Conservation (phyloP, 2,888 invertebrate genomes). For the Drepanosiphum platanoidis region DNA sequence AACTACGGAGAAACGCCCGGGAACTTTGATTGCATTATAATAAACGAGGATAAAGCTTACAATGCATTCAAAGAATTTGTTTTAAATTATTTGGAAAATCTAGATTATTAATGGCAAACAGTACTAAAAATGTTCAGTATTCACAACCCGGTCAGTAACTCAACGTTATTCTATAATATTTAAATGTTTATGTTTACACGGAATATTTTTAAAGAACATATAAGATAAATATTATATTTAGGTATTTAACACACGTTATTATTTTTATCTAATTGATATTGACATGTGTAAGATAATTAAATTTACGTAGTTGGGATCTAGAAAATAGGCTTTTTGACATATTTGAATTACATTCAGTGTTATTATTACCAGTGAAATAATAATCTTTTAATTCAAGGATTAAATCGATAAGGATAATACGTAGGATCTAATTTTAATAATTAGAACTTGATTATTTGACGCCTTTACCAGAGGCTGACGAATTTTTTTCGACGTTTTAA, state of each 20-base stretch:
- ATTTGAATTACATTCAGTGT: neutral
- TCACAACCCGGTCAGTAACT: slow-evolving; percentile 45
- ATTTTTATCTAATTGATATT: neutral
- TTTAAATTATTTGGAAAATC: slow-evolving; percentile 66
- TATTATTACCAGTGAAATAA: neutral
- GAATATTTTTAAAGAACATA: slow-evolving; percentile 11
- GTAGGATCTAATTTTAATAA: neutral
- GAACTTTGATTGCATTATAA: slow-evolving; percentile 84
- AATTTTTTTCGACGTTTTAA: too few relatives aligned
- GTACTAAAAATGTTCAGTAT: slow-evolving; percentile 44
- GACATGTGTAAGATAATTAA: slow-evolving; percentile 1
- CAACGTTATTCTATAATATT: slow-evolving; percentile 23
- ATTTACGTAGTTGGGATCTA: slow-evolving; percentile 1
- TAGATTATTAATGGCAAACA: slow-evolving; percentile 29
- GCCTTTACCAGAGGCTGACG: neutral
- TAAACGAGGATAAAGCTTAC: slow-evolving; percentile 88
- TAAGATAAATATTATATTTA: slow-evolving; percentile 17
- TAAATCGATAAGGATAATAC: neutral
- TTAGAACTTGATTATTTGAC: neutral
- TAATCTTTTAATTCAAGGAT: neutral
- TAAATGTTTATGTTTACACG: slow-evolving; percentile 5
- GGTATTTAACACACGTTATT: neutral
- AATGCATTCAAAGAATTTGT: slow-evolving; percentile 77
- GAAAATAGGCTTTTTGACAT: neutral
- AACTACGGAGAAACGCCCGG: slow-evolving; percentile 74